Base-by-base conservation (phyloP, 2,797 vertebrate species). In the Oreortyx pictus region DNA sequence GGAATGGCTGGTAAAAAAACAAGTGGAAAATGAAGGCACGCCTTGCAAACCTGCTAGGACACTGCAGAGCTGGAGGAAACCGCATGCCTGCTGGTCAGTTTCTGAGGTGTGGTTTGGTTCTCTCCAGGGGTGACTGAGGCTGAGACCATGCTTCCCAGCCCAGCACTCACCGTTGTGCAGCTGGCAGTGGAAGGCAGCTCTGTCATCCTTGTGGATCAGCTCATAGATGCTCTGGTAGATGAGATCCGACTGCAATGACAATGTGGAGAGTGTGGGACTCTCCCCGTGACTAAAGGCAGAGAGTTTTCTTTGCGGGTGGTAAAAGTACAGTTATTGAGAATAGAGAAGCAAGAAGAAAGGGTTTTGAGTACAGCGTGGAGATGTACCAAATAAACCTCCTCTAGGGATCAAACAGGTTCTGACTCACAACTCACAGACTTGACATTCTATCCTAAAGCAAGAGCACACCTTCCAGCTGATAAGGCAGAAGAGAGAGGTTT, bases 201-300 rank as follows among this genome's bases (percentile, higher is more conserved):
- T 94, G 95, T 98, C 98, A 0, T 98, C 98, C 0, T 94, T 92
- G 17, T 98, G 98, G 96, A 98, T 98, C 94, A 98, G 80, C 93
- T 98, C 97, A 0, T 98, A 98, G 56, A 98, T 97, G 0, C 97
- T 98, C 96, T 98, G 98, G 92, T 98, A 98, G 81, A 98, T 94
- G 49, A 98, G 97, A 35, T 98, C 98, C 0, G 97, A 98, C 98
- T 98, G 96, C 11, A 96, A 94, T 1, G 44, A 83, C 80, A n/a
- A 78, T 5, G 22, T 19, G 25, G n/a, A 46, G 27, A 33, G 47
- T 1, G 0, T 25, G n/a, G 20, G 24, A 22, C 20, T 10, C 19
- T 19, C 16, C 49, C 39, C 65, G 43, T 50, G 14, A 25, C 27
- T 4, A 46, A 33, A 85, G 46, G 57, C 39, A 46, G 22, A 46